Base-by-base conservation (phyloP, 2,113 vertebrate species). In the Gallinago paraguaiae region DNA sequence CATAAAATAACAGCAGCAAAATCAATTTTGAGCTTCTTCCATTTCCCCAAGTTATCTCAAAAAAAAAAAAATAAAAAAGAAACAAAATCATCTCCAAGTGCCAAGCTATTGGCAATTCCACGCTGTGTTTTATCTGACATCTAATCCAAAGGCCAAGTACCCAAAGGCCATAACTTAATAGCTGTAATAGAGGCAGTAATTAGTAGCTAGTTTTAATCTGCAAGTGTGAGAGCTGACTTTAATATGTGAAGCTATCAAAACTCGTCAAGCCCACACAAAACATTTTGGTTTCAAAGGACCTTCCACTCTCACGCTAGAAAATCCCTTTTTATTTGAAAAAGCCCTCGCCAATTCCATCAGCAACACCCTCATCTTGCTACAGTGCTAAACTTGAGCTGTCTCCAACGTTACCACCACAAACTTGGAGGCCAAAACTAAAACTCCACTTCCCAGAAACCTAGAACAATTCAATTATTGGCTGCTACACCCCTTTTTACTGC, bases 401-500 rank as follows among this genome's bases (percentile, higher is more conserved):
- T 82, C 41, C 67, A 54, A 43, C 1, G 2, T 39, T 45, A 64
- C 50, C 75, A 46, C n/a, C 6, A 1, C 83, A 43, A 33, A 35
- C 60, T 14, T 5, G 7, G 69, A 86, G 48, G 64, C 81, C 83
- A 71, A 68, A 75, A 76, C 7, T 30, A n/a, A 22, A 84, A n/a
- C 24, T 27, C 2, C 1, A 59, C 74, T 41, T 91, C 89, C 56
- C 94, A 97, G 56, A 51, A 88, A 48, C 7, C 31, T 23, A 25
- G 72, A 95, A 93, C 86, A 96, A 95, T 89, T 64, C 82, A 54
- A 6, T 35, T 63, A 7, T 0, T 74, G 88, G 85, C 64, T 83
- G 93, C 72, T 92, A 68, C 88, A 90, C 93, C 95, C 92, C 90
- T 90, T 93, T 83, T 94, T 86, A 74, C 13, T 41, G 51, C 68